Evolutionary conservation across 2,113 vertebrate genomes (phyloP), one percentile per base, ranked within the genome.

Genomic region (Orientallactaga bullata): DNA sequence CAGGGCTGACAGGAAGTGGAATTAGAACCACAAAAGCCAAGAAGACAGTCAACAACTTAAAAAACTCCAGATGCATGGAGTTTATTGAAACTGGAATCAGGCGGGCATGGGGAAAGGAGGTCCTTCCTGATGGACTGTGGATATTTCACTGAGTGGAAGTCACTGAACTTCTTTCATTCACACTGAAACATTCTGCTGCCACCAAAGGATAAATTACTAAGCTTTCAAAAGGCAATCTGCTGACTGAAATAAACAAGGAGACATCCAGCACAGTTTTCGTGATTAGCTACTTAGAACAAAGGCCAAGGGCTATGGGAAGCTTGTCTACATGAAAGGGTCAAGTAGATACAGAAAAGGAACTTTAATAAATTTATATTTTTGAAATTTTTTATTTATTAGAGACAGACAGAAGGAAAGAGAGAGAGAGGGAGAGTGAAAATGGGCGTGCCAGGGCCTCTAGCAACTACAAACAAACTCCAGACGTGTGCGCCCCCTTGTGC

Each of bases 11-110:
- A 98, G 98, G 98, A 98, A 98, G 97, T 97, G 92, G 97, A 97
- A 97, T 97, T 68, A 95, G 92, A 98, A 98, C 97, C 97, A 97
- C 97, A 96, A 95, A 96, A 98, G 97, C 96, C 97, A 97, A 98
- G 95, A 96, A 96, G 72, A 96, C 71, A 97, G 58, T 71, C 95
- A 97, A 87, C 97, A 98, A 96, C 82, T 97, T 94, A 51, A 97
- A 96, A 97, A 94, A 94, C 97, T 97, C 96, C 97, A 97, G 94
- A 97, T 90, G 96, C 92, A 89, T 72, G 95, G 35, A 47, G 79
- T 93, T 95, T 92, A 85, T 85, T 90, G 78, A 97, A 96, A 85
- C 65, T 65, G 90, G 90, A 97, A 24, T 94, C 42, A 91, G 93
- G 82, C n/a, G 90, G 28, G 51, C 58, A 91, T 58, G 51, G 66